phyloP scores from a whole-genome alignment of 2,113 vertebrate genomes.

The Indicator maculatus region DNA sequence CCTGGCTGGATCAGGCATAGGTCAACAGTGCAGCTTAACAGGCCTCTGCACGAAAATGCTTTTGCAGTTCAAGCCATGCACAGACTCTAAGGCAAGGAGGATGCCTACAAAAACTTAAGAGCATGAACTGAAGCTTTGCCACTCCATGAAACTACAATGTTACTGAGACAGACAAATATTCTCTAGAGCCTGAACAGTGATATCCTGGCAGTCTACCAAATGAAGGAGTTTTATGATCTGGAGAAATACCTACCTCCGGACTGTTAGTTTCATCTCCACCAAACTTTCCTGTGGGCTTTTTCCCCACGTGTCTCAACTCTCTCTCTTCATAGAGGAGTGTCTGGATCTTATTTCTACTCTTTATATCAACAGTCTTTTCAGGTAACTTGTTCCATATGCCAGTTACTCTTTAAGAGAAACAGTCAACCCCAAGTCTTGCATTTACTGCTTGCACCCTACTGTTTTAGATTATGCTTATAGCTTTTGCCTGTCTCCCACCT shows the following conservation, averaged over 20 bases:
- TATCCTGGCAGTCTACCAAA: neutral
- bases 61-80: neutral
- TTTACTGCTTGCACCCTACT: constrained; percentile 19
- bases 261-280: constrained; percentile 39
- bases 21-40: neutral
- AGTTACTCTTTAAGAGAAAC: constrained; percentile 7
- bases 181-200: neutral
- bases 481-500: neutral
- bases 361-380: neutral
- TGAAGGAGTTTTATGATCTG: constrained; percentile 18
- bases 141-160: neutral
- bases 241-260: neutral
- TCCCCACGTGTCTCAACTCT: neutral
- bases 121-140: neutral
- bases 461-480: neutral
- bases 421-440: neutral
- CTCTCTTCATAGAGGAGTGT: neutral
- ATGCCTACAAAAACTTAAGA: neutral
- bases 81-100: neutral
- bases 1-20: neutral
- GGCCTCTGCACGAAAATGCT: neutral
- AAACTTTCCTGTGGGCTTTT: neutral
- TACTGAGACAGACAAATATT: neutral
- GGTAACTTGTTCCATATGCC: constrained; percentile 53
- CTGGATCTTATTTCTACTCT: constrained; percentile 53